Conservation (phyloP, 2,113 vertebrate genomes). For the Salvelinus alpinus region DNA sequence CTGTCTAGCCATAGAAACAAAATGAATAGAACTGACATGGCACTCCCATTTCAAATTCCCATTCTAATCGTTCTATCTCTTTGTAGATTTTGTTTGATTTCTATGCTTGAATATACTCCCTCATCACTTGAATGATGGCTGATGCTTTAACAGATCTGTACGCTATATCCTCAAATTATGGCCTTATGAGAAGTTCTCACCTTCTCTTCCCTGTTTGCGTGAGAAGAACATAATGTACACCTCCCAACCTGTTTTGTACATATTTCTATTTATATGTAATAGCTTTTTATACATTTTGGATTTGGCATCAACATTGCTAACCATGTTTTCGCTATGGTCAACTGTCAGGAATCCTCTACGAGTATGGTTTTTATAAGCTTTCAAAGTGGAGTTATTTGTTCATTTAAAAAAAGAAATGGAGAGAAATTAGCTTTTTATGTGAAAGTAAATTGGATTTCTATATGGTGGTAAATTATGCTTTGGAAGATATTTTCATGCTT, state of each 20-base stretch:
- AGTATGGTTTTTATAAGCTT: constrained; percentile 42
- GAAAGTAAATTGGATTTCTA: not conserved
- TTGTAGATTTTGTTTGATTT: constrained; percentile 25
- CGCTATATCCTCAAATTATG: not conserved
- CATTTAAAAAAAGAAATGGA: constrained; percentile 40
- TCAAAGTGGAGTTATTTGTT: constrained; percentile 43
- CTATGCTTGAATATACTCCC: constrained; percentile 5
- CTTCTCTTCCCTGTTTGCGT: not conserved
- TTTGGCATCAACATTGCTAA: constrained; percentile 37
- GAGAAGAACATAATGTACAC: constrained; percentile 27
- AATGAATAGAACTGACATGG: constrained; percentile 35
- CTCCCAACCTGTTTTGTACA: constrained; percentile 69
- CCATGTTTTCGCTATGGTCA: constrained; percentile 31
- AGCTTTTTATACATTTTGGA: constrained; percentile 66
- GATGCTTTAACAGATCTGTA: not conserved
- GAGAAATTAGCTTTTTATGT: constrained; percentile 32
- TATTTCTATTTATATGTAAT: constrained; percentile 75
- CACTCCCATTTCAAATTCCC: constrained; percentile 36
- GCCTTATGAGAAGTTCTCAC: not conserved
- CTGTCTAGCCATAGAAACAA: constrained; percentile 22
- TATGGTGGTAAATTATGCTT: constrained; percentile 26
- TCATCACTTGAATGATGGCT: no score
- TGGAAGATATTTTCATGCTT: constrained; percentile 26
- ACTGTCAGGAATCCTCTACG: constrained; percentile 21
- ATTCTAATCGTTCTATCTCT: constrained; percentile 15